Evolutionary conservation across 1,140 invertebrate species (phyloP), one percentile per base, ranked within the genome.

Genomic region (Heliconius nattereri): DNA sequence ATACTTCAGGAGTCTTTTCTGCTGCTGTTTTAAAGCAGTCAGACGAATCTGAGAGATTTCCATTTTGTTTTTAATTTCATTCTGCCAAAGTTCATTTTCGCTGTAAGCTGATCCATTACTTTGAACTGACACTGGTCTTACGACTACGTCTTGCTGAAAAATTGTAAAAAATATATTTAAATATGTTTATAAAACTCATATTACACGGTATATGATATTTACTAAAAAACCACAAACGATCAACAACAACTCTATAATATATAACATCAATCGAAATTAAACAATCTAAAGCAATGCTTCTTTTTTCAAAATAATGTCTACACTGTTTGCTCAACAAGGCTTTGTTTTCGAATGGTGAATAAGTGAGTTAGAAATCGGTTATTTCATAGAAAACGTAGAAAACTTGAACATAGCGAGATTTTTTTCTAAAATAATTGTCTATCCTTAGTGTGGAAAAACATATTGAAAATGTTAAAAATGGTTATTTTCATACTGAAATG

Each of bases 71-170:
- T 94, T 94, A 71, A 95, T 91, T 84, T 95, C 94, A 84, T 92
- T 95, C 81, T 94, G 94, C 94, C 93, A 95, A 57, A 94, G 85
- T 77, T 95, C 94, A 87, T 94, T 95, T n/a, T 95, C 94, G 75
- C 94, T 95, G 80, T 94, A 95, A 7, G 89, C 86, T 13, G 94
- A 95, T 23, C 89, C 92, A 75, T 94, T 94, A 78, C 94, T 95
- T 82, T 95, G 94, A n/a, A 91, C 92, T 7, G 94, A 95, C 20
- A 92, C 88, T 2, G 94, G 93, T 29, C 91, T 87, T 1, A 93
- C 88, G 6, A 93, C 90, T 37, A 90, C 87, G 78, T 93, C 91
- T 86, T 93, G 88, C 75, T 86, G 79, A 83, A 86, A 35, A 85
- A 81, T 78, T 60, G 16, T n/a, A 49, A 78, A 35, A 66, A 60